phyloP scores from a whole-genome alignment of 1,140 invertebrate genomes.

The Tribolium madens region DNA sequence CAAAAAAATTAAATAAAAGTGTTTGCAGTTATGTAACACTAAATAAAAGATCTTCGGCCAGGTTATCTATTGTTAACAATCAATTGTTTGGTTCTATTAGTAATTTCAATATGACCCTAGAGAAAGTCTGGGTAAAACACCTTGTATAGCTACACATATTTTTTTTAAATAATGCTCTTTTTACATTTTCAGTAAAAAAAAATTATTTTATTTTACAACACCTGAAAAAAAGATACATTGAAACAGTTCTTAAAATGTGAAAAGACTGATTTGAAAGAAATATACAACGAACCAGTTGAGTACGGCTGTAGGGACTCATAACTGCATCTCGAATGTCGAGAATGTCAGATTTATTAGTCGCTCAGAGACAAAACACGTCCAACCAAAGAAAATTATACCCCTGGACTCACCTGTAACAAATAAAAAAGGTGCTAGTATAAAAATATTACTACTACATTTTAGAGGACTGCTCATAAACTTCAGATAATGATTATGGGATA shows the following conservation, averaged over 20 bases:
- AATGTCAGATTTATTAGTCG: constrained; percentile 43
- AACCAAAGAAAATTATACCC: constrained; percentile 37
- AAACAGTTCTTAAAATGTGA: constrained; percentile 12
- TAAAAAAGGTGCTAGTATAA: constrained; percentile 20
- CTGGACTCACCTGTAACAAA: constrained; percentile 36
- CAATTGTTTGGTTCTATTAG: no score
- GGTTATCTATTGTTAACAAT: no score
- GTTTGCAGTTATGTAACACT: no score
- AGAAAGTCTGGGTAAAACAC: no score
- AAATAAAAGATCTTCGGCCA: no score
- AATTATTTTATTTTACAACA: neutral
- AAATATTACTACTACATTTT: constrained; percentile 27
- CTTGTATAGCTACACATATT: no score
- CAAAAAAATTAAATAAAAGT: no score
- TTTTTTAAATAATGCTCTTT: no score
- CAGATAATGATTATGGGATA: constrained; percentile 11
- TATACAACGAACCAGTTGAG: constrained; percentile 41
- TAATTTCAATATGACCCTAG: no score
- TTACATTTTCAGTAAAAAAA: no score
- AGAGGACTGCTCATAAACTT: constrained; percentile 7
- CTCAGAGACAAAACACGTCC: constrained; percentile 36
- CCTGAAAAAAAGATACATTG: neutral
- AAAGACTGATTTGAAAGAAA: constrained; percentile 19
- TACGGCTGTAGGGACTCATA: constrained; percentile 38
- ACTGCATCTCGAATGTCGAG: constrained; percentile 37